Percentiles rank a stretch among this genome's conserved stretches.
Evolutionary conservation across 2,113 vertebrate genomes (phyloP).

Genomic region (Solea senegalensis): DNA sequence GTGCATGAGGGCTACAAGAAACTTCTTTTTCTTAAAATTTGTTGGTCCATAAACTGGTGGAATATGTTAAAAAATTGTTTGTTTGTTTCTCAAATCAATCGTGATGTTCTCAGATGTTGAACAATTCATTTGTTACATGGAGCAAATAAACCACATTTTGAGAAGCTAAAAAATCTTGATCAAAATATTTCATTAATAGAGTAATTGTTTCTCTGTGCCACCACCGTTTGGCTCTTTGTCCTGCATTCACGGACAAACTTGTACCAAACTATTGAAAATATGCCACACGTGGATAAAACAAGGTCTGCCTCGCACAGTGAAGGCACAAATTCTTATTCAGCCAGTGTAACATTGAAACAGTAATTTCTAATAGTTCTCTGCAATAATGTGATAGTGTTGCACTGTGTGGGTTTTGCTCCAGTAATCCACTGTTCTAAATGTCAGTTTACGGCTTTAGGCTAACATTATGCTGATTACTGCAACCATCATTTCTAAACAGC

Average conservation of each 20-base stretch:
- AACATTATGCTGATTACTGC: constrained; percentile 66
- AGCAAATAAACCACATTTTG: too few relatives aligned
- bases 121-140: too few relatives aligned
- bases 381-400: constrained; percentile 52
- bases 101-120: too few relatives aligned
- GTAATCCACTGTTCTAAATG: constrained; percentile 72
- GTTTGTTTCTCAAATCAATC: too few relatives aligned
- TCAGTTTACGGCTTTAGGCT: constrained; percentile 64
- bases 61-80: too few relatives aligned
- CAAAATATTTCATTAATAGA: too few relatives aligned
- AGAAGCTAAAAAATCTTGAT: too few relatives aligned
- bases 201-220: constrained; percentile 10
- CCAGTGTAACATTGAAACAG: constrained; percentile 30
- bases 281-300: constrained; percentile 31
- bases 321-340: constrained; percentile 23
- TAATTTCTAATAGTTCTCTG: constrained; percentile 47
- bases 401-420: constrained; percentile 44
- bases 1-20: too few relatives aligned
- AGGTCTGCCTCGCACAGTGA: constrained; percentile 19
- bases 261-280: constrained; percentile 29
- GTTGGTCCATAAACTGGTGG: too few relatives aligned
- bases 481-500: constrained; percentile 59
- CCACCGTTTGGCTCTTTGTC: constrained; percentile 2
- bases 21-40: too few relatives aligned
- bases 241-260: constrained; percentile 37